Percentiles rank a stretch among this genome's conserved stretches.
phyloP scores from a whole-genome alignment of 1,140 invertebrate genomes.

The Mycetomoellerius zeteki region DNA sequence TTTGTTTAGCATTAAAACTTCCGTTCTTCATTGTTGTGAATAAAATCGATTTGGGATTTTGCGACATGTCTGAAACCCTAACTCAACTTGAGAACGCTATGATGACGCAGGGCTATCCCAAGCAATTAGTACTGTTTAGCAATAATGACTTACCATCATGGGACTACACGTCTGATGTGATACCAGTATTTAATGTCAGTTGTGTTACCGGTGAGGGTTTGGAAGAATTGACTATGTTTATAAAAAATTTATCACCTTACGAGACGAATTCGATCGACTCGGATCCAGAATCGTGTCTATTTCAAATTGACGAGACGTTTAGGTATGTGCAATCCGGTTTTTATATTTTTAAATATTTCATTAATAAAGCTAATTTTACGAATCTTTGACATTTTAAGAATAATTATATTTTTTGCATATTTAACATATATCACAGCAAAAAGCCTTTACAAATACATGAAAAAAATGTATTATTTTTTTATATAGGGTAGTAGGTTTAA shows the following conservation, averaged over 20 bases:
- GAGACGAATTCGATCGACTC: constrained; percentile 79
- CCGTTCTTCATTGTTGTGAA: constrained; percentile 97
- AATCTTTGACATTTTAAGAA: background rate
- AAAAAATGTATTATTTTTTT: constrained; percentile 36
- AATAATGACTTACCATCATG: constrained; percentile 91
- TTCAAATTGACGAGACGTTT: constrained; percentile 98
- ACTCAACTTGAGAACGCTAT: constrained; percentile 90
- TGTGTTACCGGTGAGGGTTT: constrained; percentile 96
- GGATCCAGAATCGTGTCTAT: constrained; percentile 91
- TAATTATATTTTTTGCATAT: constrained; percentile 8
- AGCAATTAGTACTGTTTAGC: constrained; percentile 90
- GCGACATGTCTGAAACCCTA: constrained; percentile 86
- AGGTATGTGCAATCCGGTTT: constrained; percentile 76
- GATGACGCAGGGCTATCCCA: constrained; percentile 89
- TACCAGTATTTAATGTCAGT: constrained; percentile 98
- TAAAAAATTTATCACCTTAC: constrained; percentile 81
- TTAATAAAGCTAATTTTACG: background rate
- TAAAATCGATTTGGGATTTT: constrained; percentile 93
- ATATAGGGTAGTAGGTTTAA: constrained; percentile 89
- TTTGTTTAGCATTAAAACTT: constrained; percentile 94
- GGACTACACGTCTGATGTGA: constrained; percentile 89
- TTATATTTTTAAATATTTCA: background rate
- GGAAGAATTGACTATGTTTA: constrained; percentile 92
- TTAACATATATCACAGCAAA: background rate
- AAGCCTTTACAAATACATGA: background rate